These are phyloP conservation scores for Anser cygnoides DNA, from an alignment of 2,113 vertebrate species.

Conservation along the genomic window DNA sequence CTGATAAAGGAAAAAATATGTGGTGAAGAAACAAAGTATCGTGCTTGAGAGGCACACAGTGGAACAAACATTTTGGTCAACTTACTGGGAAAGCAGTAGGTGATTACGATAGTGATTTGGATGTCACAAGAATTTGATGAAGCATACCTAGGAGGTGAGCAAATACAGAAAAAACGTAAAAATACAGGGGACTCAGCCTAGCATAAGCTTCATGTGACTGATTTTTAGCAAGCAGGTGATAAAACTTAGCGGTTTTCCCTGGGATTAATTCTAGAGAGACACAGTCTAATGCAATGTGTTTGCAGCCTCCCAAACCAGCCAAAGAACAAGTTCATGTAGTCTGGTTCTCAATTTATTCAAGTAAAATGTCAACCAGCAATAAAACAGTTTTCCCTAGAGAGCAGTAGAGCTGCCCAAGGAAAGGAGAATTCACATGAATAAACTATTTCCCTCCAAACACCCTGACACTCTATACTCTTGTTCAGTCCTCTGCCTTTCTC, in stretches of 20 bases:
- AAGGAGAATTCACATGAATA: background rate
- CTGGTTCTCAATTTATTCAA: background rate
- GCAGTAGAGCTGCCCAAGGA: background rate
- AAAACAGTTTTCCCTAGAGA: background rate
- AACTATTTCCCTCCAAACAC: constrained; percentile 3
- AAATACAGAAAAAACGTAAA: background rate
- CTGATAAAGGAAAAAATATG: background rate
- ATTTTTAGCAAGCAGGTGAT: background rate
- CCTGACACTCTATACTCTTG: background rate
- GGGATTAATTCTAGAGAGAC: background rate
- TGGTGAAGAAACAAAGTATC: background rate
- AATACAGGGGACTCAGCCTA: background rate
- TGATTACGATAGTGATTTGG: background rate
- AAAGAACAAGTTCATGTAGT: background rate
- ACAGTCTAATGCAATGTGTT: background rate
- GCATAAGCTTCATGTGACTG: background rate
- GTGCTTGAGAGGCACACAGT: background rate
- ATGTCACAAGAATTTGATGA: background rate
- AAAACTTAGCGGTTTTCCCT: background rate
- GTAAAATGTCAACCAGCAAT: constrained; percentile 5
- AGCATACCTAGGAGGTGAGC: background rate
- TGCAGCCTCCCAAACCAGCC: background rate
- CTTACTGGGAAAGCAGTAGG: background rate
- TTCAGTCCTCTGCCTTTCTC: background rate
- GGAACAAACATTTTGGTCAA: background rate